Percentiles rank a stretch among this genome's conserved stretches.
These are phyloP conservation scores for Eudyptes chrysolophus DNA, from an alignment of 2,113 vertebrate species.

Conservation along the genomic window DNA sequence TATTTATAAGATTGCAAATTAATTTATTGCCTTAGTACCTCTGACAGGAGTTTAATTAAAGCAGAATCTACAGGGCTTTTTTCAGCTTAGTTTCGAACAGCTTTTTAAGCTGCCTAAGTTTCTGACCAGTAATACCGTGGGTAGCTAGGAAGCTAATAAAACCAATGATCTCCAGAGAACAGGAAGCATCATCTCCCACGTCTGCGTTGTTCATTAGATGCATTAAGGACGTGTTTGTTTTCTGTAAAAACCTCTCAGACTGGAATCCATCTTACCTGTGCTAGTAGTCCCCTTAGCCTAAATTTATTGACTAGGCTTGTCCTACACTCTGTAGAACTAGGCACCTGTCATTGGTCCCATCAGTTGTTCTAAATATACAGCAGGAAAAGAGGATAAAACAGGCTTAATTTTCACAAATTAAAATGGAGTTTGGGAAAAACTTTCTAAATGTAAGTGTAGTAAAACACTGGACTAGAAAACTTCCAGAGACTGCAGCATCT, in stretches of 20 bases:
- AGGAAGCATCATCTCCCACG: background rate
- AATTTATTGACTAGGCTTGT: background rate
- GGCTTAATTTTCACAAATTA: background rate
- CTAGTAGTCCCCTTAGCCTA: background rate
- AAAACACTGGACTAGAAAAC: background rate
- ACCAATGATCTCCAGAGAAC: background rate
- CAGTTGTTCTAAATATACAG: background rate
- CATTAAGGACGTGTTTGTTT: background rate
- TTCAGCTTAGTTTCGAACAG: background rate
- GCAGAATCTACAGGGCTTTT: background rate
- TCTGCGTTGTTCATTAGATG: background rate
- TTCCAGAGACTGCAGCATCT: background rate
- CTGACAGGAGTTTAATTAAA: constrained; percentile 22
- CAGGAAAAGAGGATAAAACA: background rate
- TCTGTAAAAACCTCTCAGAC: background rate
- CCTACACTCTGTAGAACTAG: background rate
- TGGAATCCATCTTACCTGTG: background rate
- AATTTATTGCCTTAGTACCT: constrained; percentile 38
- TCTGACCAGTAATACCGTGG: background rate
- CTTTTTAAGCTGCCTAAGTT: background rate
- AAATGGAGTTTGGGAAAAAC: background rate
- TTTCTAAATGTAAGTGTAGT: background rate
- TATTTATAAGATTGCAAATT: background rate
- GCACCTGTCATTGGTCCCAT: background rate
- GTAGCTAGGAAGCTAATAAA: background rate